These are phyloP conservation scores for Pantelozetes paolii DNA, from an alignment of 2,888 invertebrate species.

Conservation along the genomic window DNA sequence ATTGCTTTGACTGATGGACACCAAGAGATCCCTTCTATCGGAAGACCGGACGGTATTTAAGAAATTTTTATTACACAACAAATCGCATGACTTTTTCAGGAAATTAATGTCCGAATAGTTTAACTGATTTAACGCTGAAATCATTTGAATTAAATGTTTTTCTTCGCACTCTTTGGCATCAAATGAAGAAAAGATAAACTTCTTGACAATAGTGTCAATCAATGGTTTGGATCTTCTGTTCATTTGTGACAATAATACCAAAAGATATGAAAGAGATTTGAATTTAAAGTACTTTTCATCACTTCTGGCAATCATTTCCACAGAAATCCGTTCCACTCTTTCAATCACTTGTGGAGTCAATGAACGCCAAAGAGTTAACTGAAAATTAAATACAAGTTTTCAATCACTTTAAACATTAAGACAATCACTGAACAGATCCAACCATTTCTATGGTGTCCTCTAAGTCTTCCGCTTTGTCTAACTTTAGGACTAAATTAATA, in stretches of 20 bases:
- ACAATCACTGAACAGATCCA: neutral
- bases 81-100: conserved; percentile 33
- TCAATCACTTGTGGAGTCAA: conserved; percentile 28
- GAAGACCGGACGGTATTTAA: conserved; percentile 22
- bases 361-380: conserved; percentile 13
- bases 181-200: neutral
- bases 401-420: neutral
- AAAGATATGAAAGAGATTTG: conserved; percentile 31
- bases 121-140: conserved; percentile 36
- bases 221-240: conserved; percentile 36
- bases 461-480: conserved; percentile 11
- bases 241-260: conserved; percentile 31
- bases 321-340: conserved; percentile 17
- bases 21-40: conserved; percentile 34
- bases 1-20: conserved; percentile 36
- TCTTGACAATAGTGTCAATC: conserved; percentile 27
- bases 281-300: conserved; percentile 6
- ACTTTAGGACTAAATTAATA: neutral
- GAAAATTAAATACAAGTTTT: neutral
- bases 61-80: conserved; percentile 35
- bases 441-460: conserved; percentile 18
- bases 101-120: conserved; percentile 39
- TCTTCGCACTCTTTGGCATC: conserved; percentile 30
- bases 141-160: conserved; percentile 37
- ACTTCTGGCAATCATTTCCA: conserved; percentile 11